Conservation (phyloP, 2,888 invertebrate genomes). For the Apotomis capreana region DNA sequence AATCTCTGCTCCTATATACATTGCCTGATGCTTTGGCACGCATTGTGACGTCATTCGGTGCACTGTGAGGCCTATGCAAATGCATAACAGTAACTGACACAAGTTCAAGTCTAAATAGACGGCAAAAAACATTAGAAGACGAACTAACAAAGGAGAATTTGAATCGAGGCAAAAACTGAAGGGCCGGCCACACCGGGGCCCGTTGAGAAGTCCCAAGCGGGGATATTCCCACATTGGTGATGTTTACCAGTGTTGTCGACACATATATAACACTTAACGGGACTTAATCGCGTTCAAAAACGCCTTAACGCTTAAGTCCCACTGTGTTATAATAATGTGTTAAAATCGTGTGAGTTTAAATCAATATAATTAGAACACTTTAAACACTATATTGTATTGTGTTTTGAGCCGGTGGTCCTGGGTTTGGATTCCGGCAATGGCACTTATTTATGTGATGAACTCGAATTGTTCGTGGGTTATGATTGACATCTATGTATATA, state of each 20-base stretch:
- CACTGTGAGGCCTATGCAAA: conserved; percentile 12
- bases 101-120: conserved; percentile 11
- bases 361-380: no score
- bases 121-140: conserved; percentile 31
- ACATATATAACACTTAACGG: conserved; percentile 43
- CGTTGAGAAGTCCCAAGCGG: conserved; percentile 61
- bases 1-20: no score
- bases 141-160: conserved; percentile 38
- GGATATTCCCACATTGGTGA: conserved; percentile 78
- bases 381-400: no score
- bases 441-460: no score
- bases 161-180: conserved; percentile 36
- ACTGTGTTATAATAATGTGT: no score
- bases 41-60: background rate
- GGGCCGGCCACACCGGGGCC: conserved; percentile 27
- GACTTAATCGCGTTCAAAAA: no score
- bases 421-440: no score
- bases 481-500: no score
- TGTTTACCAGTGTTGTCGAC: conserved; percentile 16
- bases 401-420: no score
- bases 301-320: no score
- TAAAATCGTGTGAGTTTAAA: no score
- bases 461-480: no score
- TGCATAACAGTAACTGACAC: conserved; percentile 4
- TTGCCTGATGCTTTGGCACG: background rate